These are phyloP conservation scores for Sweltsa coloradensis DNA, from an alignment of 1,140 invertebrate species.

Conservation along the genomic window DNA sequence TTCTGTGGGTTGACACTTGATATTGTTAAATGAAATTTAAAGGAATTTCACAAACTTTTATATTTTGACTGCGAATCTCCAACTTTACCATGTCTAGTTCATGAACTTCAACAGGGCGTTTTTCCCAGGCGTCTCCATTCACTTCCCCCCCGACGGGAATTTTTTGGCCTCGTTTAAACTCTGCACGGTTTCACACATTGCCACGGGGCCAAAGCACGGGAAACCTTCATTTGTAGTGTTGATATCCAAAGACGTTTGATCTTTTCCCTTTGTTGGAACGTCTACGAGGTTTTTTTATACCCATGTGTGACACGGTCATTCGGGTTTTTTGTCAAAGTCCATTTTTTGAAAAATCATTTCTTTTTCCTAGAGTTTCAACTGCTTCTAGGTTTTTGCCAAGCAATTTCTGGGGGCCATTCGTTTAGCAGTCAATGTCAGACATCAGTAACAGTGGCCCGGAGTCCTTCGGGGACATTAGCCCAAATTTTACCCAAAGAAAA, in stretches of 20 bases:
- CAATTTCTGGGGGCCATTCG: constrained; percentile 66
- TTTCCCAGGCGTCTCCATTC: constrained; percentile 67
- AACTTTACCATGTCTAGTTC: constrained; percentile 55
- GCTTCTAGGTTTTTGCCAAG: constrained; percentile 65
- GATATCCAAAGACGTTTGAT: constrained; percentile 12
- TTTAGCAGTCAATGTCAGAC: constrained; percentile 59
- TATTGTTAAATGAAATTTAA: constrained; percentile 82
- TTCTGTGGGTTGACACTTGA: constrained; percentile 56
- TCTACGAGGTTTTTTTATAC: constrained; percentile 45
- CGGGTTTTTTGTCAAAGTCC: constrained; percentile 67
- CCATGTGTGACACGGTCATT: constrained; percentile 67
- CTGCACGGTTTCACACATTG: constrained; percentile 65
- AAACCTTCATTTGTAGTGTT: constrained; percentile 35
- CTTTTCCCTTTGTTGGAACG: too few species aligned
- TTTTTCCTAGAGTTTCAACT: constrained; percentile 65
- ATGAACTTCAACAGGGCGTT: constrained; percentile 65
- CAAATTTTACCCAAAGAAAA: constrained; percentile 80
- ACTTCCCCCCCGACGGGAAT: constrained; percentile 48
- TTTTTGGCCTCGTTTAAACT: constrained; percentile 56
- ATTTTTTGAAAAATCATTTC: constrained; percentile 71
- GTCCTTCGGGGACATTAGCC: constrained; percentile 73
- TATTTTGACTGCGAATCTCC: constrained; percentile 45
- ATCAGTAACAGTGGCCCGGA: constrained; percentile 69
- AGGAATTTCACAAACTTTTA: constrained; percentile 70
- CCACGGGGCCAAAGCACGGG: constrained; percentile 49